Percentiles rank a stretch among this genome's conserved stretches.
phyloP scores from a whole-genome alignment of 1,140 invertebrate species.

The Nilaparvata lugens region DNA sequence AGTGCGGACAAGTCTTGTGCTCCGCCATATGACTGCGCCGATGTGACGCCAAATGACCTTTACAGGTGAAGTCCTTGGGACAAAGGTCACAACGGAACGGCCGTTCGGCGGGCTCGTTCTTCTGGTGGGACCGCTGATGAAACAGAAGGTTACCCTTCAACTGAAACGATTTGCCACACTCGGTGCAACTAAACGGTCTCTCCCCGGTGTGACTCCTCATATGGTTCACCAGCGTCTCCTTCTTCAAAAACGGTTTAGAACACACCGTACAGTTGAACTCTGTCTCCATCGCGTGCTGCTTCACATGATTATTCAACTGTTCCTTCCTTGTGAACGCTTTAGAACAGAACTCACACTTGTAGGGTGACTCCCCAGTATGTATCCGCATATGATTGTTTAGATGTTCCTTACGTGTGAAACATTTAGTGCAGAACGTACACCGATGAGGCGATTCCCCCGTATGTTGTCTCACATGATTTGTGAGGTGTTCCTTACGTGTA shows the following conservation, averaged over 20 bases:
- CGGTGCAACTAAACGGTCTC: constrained; percentile 74
- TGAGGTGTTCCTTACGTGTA: constrained; percentile 66
- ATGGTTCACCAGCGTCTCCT: constrained; percentile 70
- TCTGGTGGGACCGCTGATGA: constrained; percentile 87
- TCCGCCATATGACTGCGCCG: constrained; percentile 75
- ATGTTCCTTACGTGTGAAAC: constrained; percentile 75
- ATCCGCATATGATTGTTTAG: constrained; percentile 61
- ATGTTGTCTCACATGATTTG: constrained; percentile 71
- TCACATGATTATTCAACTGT: constrained; percentile 64
- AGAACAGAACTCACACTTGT: constrained; percentile 64
- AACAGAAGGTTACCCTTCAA: constrained; percentile 84
- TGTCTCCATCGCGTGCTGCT: constrained; percentile 84
- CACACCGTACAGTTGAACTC: constrained; percentile 75
- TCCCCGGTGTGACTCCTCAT: constrained; percentile 82
- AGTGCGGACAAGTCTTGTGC: constrained; percentile 64
- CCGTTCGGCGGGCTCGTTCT: constrained; percentile 68
- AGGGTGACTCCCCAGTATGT: constrained; percentile 66
- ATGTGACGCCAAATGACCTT: constrained; percentile 81
- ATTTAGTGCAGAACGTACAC: constrained; percentile 74
- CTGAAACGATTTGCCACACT: constrained; percentile 93
- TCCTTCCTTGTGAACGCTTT: constrained; percentile 74
- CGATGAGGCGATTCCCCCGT: constrained; percentile 53
- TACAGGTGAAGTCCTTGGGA: constrained; percentile 91
- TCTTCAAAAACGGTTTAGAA: constrained; percentile 74
- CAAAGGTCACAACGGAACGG: constrained; percentile 92